Conservation (phyloP, 2,888 invertebrate species). For the Stenchaetothrips biformis region DNA sequence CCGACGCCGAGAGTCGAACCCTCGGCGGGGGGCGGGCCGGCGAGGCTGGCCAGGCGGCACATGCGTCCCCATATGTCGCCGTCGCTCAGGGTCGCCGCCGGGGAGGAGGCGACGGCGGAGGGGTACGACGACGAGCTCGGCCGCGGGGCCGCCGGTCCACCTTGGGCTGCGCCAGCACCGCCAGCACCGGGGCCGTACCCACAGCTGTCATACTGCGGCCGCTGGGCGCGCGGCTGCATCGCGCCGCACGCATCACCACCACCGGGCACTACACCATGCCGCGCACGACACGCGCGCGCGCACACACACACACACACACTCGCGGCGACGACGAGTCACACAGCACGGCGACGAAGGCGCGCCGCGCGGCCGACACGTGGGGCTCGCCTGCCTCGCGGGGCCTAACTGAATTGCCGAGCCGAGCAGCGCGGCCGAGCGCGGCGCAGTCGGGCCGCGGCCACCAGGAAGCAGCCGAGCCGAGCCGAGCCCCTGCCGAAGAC, state of each 20-base stretch:
- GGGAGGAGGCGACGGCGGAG: constrained; percentile 6
- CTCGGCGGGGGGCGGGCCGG: constrained; percentile 27
- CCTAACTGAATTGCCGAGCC: neutral
- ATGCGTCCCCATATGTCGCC: constrained; percentile 29
- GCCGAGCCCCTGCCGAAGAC: neutral
- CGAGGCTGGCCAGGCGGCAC: constrained; percentile 26
- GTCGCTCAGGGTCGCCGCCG: constrained; percentile 26
- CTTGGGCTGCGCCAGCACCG: neutral
- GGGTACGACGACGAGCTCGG: neutral
- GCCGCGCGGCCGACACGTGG: neutral
- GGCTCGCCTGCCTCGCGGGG: constrained; percentile 3
- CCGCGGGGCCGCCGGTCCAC: constrained; percentile 6
- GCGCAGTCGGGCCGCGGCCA: neutral
- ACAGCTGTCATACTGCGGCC: neutral
- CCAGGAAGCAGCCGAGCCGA: constrained; percentile 8
- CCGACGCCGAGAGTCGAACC: constrained; percentile 33
- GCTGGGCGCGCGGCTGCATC: constrained; percentile 13
- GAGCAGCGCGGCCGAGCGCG: neutral
- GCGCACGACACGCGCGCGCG: neutral
- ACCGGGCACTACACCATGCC: neutral
- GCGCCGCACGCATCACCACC: neutral
- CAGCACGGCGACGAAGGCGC: neutral
- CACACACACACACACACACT: neutral
- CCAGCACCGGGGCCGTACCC: neutral
- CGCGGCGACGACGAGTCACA: neutral